phyloP scores from a whole-genome alignment of 2,888 invertebrate genomes.

The Apamea epomidion region DNA sequence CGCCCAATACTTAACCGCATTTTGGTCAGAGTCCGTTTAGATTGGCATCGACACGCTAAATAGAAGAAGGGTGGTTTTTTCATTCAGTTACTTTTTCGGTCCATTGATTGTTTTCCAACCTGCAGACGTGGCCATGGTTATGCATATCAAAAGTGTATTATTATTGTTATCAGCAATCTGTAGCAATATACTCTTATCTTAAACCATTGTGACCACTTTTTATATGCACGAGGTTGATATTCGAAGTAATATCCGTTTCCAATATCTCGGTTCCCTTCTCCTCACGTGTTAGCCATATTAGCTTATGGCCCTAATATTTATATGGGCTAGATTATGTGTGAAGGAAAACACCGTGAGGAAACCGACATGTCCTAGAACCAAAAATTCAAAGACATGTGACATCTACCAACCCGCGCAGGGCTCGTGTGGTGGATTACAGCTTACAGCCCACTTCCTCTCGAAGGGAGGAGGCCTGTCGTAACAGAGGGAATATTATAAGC shows the following conservation, averaged over 20 bases:
- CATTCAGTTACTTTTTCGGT: background rate
- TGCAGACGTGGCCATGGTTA: background rate
- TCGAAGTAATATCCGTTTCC: background rate
- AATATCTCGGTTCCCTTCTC: background rate
- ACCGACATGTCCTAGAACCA: background rate
- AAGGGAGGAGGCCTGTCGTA: background rate
- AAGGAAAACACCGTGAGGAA: background rate
- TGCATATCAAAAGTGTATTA: background rate
- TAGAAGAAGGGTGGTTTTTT: too few relatives aligned
- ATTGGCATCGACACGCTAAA: too few relatives aligned
- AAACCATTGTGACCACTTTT: conserved; percentile 12
- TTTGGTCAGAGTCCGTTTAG: too few relatives aligned
- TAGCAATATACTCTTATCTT: conserved; percentile 25
- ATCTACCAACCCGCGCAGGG: background rate
- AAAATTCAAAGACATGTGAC: background rate
- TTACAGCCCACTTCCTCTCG: background rate
- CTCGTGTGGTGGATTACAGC: background rate
- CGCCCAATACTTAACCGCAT: too few relatives aligned
- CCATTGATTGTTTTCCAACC: background rate
- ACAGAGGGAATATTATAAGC: background rate
- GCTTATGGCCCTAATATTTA: background rate
- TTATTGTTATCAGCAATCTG: conserved; percentile 32
- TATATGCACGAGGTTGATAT: background rate
- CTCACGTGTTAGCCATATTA: too few relatives aligned
- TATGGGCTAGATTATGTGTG: background rate